These are phyloP conservation scores for Morinoia aosen DNA, from an alignment of 2,888 invertebrate species.

Conservation along the genomic window DNA sequence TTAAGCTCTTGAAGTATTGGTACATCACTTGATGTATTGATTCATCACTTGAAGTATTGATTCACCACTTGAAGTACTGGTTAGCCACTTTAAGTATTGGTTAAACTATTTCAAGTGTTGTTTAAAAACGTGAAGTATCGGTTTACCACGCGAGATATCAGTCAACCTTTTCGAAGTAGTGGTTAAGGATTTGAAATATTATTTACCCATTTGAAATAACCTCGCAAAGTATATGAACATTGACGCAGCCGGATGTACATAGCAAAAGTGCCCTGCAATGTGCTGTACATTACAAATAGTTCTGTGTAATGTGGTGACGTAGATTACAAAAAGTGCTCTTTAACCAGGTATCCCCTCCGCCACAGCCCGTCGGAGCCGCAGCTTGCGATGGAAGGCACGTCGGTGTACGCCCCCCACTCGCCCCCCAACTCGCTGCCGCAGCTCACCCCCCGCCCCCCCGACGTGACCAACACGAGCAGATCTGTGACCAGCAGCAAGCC, in stretches of 20 bases:
- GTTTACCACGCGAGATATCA: no score
- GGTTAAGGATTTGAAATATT: no score
- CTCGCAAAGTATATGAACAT: no score
- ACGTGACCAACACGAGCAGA: slow-evolving; percentile 58
- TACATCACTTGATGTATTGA: no score
- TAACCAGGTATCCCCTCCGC: slow-evolving; percentile 70
- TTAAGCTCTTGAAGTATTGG: no score
- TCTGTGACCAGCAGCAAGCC: slow-evolving; percentile 60
- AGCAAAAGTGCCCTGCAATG: background rate
- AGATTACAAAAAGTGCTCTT: background rate
- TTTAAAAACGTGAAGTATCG: no score
- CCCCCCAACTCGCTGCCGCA: slow-evolving; percentile 63
- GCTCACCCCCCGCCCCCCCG: slow-evolving; percentile 59
- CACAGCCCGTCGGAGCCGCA: slow-evolving; percentile 75
- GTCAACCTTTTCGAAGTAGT: no score
- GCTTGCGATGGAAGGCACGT: slow-evolving; percentile 68
- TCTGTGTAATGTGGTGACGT: background rate
- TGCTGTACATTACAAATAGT: background rate
- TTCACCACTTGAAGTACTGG: no score
- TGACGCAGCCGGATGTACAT: background rate
- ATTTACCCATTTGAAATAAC: no score
- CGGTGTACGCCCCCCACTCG: slow-evolving; percentile 58
- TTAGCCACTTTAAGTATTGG: no score
- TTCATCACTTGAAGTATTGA: no score
- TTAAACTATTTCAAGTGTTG: no score